phyloP scores from a whole-genome alignment of 2,888 invertebrate genomes.

The Diarsia dahlii region DNA sequence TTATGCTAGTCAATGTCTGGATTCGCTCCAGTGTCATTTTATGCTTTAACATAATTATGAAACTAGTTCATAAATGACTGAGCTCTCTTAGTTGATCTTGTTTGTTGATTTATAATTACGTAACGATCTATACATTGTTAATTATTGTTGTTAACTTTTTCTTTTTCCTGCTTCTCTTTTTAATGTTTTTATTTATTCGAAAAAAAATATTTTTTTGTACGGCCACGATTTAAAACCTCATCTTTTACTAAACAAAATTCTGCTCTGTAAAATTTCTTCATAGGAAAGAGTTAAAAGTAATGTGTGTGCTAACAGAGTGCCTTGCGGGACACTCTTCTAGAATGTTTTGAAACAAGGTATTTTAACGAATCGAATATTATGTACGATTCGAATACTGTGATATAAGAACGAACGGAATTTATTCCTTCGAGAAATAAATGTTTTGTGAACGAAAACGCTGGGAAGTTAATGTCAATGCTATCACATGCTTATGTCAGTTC shows the following conservation, averaged over 20 bases:
- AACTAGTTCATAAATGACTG: conserved; percentile 49
- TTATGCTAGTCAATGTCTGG: conserved; percentile 59
- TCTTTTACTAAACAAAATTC: conserved; percentile 43
- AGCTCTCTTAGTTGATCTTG: conserved; percentile 44
- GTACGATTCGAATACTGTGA: conserved; percentile 82
- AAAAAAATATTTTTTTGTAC: background rate
- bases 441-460: conserved; percentile 71
- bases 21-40: conserved; percentile 41
- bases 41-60: conserved; percentile 48
- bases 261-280: conserved; percentile 54
- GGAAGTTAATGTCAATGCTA: conserved; percentile 69
- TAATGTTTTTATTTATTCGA: background rate
- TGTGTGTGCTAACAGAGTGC: conserved; percentile 82
- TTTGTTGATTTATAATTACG: conserved; percentile 32
- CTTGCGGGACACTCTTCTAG: conserved; percentile 79
- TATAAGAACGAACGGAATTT: conserved; percentile 75
- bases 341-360: conserved; percentile 69
- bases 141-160: conserved; percentile 22
- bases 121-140: conserved; percentile 27
- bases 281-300: conserved; percentile 62
- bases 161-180: background rate
- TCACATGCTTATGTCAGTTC: conserved; percentile 79
- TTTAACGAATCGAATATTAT: conserved; percentile 65
- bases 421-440: conserved; percentile 64
- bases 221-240: conserved; percentile 51